Base-by-base conservation (phyloP, 2,113 vertebrate genomes). In the Tenebrosternarchus preto region DNA sequence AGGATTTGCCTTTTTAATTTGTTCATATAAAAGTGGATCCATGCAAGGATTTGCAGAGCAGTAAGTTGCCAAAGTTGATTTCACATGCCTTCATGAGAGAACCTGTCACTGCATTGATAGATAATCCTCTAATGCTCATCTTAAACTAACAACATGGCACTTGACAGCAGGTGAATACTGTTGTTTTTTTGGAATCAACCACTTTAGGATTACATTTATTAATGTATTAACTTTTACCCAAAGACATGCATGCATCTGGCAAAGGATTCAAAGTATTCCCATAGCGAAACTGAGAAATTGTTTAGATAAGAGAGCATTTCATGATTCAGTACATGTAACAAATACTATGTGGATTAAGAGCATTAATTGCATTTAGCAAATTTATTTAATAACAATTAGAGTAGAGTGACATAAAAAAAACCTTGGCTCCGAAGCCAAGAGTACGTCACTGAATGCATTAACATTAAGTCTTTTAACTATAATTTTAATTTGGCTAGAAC, bases 1-100 rank as follows among this genome's bases (percentile, higher is more conserved):
- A 78, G 88, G 91, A 91, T 93, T 93, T 91, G 84, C 86, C 81
- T 20, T 90, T 89, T 89, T 89, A 92, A 89, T 90, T 92, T 89
- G 84, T 90, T 91, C 84, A 87, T 90, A 91, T 92, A 91, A 91
- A 89, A 87, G 80, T 88, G 81, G 78, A 87, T 88, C 79, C 80
- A 89, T 80, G 72, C 85, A 81, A 85, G 86, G 89, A 76, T 78
- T 78, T 90, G 81, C 85, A 82, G 85, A 78, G 81, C 87, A 89
- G 90, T 89, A 84, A 90, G 91, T 90, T 88, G 84, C 85, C 43
- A 88, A 91, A 92, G 88, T 88, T 90, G 88, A 85, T 91, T 90
- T 92, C 60, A 73, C 46, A 80, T 67, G 57, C 66, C 76, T 63
- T 67, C 56, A 72, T 71, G 61, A 67, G 79, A 79, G 67, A 74